Evolutionary conservation across 2,113 vertebrate genomes (phyloP).

Genomic region (Heliornis fulica): DNA sequence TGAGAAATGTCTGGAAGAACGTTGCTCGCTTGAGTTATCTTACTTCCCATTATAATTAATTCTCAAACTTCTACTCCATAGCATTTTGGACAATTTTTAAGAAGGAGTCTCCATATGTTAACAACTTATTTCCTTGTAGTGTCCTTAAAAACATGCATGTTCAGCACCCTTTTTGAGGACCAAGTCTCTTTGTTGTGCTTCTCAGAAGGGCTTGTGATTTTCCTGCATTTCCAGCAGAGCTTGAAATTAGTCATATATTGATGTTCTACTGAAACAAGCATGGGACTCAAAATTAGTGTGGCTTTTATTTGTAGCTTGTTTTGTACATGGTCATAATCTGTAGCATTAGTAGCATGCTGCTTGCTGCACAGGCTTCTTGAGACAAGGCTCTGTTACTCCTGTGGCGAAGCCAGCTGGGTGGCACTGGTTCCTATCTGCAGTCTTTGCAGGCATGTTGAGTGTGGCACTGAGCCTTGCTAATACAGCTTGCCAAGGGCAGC

Average conservation of each 20-base stretch:
- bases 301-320: constrained; percentile 47
- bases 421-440: background rate
- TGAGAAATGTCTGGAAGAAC: background rate
- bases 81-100: background rate
- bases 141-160: background rate
- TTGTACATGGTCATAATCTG: constrained; percentile 9
- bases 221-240: background rate
- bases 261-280: constrained; percentile 21
- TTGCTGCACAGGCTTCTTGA: background rate
- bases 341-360: background rate
- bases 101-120: background rate
- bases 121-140: background rate
- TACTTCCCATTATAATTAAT: background rate
- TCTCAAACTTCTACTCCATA: background rate
- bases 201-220: background rate
- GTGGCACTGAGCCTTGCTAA: background rate
- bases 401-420: background rate
- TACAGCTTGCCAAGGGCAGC: background rate
- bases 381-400: background rate
- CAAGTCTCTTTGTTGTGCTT: background rate
- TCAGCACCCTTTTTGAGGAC: background rate
- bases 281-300: background rate
- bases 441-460: background rate
- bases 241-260: background rate
- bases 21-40: background rate